Conservation (phyloP, 2,113 vertebrate species). For the Crotalus helleri region DNA sequence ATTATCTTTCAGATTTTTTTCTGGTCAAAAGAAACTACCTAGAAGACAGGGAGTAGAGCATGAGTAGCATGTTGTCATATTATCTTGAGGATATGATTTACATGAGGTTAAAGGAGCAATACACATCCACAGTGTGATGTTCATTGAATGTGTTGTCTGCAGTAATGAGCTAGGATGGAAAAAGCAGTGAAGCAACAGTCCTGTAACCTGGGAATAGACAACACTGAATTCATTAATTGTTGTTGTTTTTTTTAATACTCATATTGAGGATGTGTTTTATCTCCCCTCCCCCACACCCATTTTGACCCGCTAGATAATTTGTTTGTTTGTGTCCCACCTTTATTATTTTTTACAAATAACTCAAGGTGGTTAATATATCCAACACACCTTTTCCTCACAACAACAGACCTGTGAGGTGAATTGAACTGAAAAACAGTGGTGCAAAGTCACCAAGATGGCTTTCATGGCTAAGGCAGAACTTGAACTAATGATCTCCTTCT, state of each 20-base stretch:
- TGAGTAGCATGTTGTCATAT: background rate
- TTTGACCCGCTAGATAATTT: background rate
- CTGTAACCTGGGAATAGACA: background rate
- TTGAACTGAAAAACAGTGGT: too few relatives aligned
- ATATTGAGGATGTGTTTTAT: background rate
- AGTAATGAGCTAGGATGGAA: background rate
- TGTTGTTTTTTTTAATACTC: background rate
- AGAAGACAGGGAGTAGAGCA: background rate
- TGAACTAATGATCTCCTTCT: too few relatives aligned
- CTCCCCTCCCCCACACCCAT: background rate
- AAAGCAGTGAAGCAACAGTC: background rate
- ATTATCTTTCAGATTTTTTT: background rate
- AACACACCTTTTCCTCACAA: too few relatives aligned
- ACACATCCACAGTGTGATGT: background rate
- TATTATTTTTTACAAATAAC: too few relatives aligned
- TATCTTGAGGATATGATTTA: background rate
- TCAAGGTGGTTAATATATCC: too few relatives aligned
- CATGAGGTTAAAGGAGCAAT: background rate
- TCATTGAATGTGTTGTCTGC: background rate
- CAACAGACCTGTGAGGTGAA: too few relatives aligned
- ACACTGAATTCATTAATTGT: background rate
- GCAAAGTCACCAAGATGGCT: too few relatives aligned
- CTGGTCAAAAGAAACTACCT: background rate
- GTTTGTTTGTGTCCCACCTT: too few relatives aligned
- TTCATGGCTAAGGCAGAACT: too few relatives aligned